Base-by-base conservation (phyloP, 1,140 invertebrate species). In the Drosophila pachea region DNA sequence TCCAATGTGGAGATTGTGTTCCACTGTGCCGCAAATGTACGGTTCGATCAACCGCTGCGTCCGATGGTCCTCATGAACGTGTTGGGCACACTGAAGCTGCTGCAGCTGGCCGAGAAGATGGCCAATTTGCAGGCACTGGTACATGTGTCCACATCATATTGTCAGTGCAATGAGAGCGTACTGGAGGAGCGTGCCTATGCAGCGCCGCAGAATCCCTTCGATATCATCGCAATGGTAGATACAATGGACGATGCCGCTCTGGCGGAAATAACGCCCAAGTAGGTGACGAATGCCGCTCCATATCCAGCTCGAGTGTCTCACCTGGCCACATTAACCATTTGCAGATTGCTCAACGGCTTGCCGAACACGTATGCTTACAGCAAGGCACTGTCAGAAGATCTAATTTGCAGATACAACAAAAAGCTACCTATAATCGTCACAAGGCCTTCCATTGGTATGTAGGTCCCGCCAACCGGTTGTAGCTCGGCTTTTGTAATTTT, bases 1-100 rank as follows among this genome's bases (percentile, higher is more conserved):
- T 88, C 92, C 8, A 92, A 94, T 63, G 93, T 96, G 12, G 92
- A 94, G 32, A 92, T 97, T n/a, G 91, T 98, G 0, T 96, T 97
- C 90, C 96, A 98, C 82, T 95, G 95, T 76, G 97, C 97, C n/a
- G 97, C 97, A 16, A 97, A 96, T 81, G 95, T 94, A 64, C 88
- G 97, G 45, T 98, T 99, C 88, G 95, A 98, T 84, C 97, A 97
- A 89, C 92, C 92, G 22, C 90, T 98, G 0, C 94, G 93, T 76
- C 90, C 92, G 4, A 93, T 94, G 4, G 90, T 95, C n/a, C 91
- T 92, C 6, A 91, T 93, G 81, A 95, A 95, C 76, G 91, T 93
- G 2, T 81, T 91, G 7, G 94, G 93, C 0, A 94, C 94, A 0
- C 90, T 92, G 58, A 92, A 92, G 68, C 78, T 94, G 2, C 90